These are phyloP conservation scores for Dynastes hyllus DNA, from an alignment of 2,888 invertebrate genomes.

Conservation along the genomic window DNA sequence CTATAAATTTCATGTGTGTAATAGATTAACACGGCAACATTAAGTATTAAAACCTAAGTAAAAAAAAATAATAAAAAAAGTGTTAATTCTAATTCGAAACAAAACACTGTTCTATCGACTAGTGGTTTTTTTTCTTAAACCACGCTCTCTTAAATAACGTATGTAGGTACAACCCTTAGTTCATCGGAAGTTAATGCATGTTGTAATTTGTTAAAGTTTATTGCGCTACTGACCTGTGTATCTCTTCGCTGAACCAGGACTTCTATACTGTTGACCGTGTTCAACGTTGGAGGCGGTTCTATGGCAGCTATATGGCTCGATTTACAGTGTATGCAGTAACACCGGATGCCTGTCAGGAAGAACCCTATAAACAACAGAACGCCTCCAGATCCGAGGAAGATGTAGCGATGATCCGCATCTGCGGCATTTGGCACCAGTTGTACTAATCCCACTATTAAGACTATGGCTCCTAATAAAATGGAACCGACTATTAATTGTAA, in stretches of 20 bases:
- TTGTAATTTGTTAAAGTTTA: background rate
- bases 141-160: too few species aligned
- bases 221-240: slow-evolving; percentile 64
- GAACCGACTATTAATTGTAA: slow-evolving; percentile 84
- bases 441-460: slow-evolving; percentile 83
- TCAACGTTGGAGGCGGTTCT: slow-evolving; percentile 68
- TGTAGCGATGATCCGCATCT: slow-evolving; percentile 83
- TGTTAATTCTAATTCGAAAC: too few species aligned
- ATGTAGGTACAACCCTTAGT: background rate
- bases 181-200: background rate
- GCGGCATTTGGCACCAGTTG: slow-evolving; percentile 85
- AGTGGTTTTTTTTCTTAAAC: too few species aligned
- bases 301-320: slow-evolving; percentile 70
- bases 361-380: slow-evolving; percentile 78
- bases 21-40: too few species aligned
- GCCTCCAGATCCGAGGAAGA: slow-evolving; percentile 80
- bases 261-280: slow-evolving; percentile 74
- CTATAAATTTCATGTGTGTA: too few species aligned
- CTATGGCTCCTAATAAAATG: slow-evolving; percentile 82
- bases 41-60: too few species aligned
- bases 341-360: slow-evolving; percentile 78
- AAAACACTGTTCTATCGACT: too few species aligned
- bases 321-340: slow-evolving; percentile 79
- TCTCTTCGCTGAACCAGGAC: slow-evolving; percentile 70
- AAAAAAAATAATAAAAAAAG: too few species aligned